Base-by-base conservation (phyloP, 2,113 vertebrate species). In the Odocoileus hemionus region DNA sequence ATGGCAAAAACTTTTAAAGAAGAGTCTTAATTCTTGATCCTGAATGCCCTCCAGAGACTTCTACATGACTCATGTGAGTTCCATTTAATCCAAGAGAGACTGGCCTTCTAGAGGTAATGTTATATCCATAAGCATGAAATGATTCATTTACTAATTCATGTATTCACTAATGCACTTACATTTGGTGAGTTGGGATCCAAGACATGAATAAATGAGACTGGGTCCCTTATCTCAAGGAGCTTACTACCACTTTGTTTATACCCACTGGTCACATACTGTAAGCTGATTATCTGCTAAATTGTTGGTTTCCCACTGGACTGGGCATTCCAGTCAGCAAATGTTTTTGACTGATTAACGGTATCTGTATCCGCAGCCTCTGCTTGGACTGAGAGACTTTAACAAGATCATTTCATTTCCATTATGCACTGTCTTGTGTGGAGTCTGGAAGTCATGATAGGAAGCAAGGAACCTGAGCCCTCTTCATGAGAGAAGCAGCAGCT, bases 1-100 rank as follows among this genome's bases (percentile, higher is more conserved):
- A 84, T 58, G 39, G 88, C 54, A 86, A 80, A 85, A 60, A 78
- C 55, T 52, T 97, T 89, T 76, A 55, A 95, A 94, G 61, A 96
- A 70, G 47, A 94, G 28, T 58, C 78, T 96, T 91, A 45, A 74
- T 92, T 86, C 84, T 93, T 97, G 74, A 95, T 87, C 64, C 47
- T 55, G 3, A 55, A n/a, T 80, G 7, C 26, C n/a, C 25, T 93
- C 52, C 23, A 64, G 79, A 92, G 61, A 92, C 30, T 28, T 94
- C 83, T 82, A 1, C 16, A 5, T 74, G 92, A 96, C 84, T 95
- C 89, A 43, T 52, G n/a, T 54, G 76, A 89, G 89, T 33, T 45
- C 57, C 12, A 60, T 36, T 70, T 94, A 55, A 45, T 89, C 58
- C 84, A 89, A 88, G 13, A 91, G 61, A 90, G 89, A 28, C 6